Evolutionary conservation across 2,888 invertebrate species (phyloP).

Genomic region (Notodonta dromedarius): DNA sequence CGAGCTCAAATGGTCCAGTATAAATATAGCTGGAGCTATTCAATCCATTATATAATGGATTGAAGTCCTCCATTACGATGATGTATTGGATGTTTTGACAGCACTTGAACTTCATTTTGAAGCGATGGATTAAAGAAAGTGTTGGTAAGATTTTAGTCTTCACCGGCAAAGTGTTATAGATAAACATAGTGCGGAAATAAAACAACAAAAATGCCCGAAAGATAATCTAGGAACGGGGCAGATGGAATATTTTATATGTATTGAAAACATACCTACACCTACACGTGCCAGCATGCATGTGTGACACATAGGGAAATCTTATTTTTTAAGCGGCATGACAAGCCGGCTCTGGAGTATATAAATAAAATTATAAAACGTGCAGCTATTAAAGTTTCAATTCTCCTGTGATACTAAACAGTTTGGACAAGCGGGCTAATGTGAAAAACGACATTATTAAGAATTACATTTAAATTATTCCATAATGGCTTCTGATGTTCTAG

Average conservation of each 20-base stretch:
- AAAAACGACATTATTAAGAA: constrained; percentile 9
- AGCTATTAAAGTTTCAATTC: constrained; percentile 14
- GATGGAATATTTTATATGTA: constrained; percentile 42
- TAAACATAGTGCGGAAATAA: constrained; percentile 41
- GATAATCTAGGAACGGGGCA: constrained; percentile 29
- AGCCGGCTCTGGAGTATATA: constrained; percentile 1
- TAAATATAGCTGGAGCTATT: constrained; percentile 50
- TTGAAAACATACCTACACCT: constrained; percentile 24
- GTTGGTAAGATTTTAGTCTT: constrained; percentile 29
- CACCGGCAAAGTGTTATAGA: constrained; percentile 23
- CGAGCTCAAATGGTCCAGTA: constrained; percentile 36
- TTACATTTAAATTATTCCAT: constrained; percentile 3
- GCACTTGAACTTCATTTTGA: constrained; percentile 44
- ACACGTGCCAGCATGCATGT: constrained; percentile 18
- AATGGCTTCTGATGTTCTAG: constrained; percentile 9
- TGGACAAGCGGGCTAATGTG: constrained; percentile 12
- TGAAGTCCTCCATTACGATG: constrained; percentile 45
- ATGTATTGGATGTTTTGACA: constrained; percentile 47
- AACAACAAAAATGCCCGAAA: constrained; percentile 43
- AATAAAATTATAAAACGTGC: constrained; percentile 25
- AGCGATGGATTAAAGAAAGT: constrained; percentile 33
- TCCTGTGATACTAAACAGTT: constrained; percentile 13
- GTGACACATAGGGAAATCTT: constrained; percentile 37
- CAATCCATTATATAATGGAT: constrained; percentile 23
- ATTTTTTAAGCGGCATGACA: constrained; percentile 15